Base-by-base conservation (phyloP, 1,140 invertebrate species). In the Prorops nasuta region DNA sequence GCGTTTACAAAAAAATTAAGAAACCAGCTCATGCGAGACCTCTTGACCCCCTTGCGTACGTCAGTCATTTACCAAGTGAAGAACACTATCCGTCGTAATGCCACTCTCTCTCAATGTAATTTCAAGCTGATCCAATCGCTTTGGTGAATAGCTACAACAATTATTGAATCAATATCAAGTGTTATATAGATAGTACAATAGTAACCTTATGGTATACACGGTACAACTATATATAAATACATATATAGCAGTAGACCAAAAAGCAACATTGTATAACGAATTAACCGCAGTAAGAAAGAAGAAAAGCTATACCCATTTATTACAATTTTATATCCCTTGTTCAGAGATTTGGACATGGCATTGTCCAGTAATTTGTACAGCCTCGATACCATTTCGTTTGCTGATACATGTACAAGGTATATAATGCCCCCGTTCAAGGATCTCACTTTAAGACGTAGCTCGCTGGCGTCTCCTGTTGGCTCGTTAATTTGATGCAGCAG, bases 381-480 rank as follows among this genome's bases (percentile, higher is more conserved):
- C 41, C 41, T 61, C 0, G 50, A 49, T 12, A 76, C 66, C 2
- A 63, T 60, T 34, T 76, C 69, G 14, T 72, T 51, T 1, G 62
- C 58, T 3, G 65, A 73, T n/a, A 67, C 47, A 10, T 74, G 56
- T 1, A 72, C 63, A 3, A 76, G 49, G 40, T 70, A 74, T 14
- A 74, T 44, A 18, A 60, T 70, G 18, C 68, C 62, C 14, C 73
- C 73, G 19, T 68, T 71, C 21, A 73, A 43, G 3, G 73, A 76
- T 54, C 73, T 62, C 17, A 76, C 57, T 61, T 76, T 76, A 8
- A 76, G 34, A 37, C 69, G 64, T n/a, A 76, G 54, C 17, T 74
- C 73, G 1, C 58, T 66, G 0, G 41, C 1, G 40, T 45, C 55
- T 38, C 64, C 60, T 3, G 62, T 60, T 7, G 73, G 49, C 28